Evolutionary conservation across 2,888 invertebrate genomes (phyloP).

Genomic region (Thera obeliscata): DNA sequence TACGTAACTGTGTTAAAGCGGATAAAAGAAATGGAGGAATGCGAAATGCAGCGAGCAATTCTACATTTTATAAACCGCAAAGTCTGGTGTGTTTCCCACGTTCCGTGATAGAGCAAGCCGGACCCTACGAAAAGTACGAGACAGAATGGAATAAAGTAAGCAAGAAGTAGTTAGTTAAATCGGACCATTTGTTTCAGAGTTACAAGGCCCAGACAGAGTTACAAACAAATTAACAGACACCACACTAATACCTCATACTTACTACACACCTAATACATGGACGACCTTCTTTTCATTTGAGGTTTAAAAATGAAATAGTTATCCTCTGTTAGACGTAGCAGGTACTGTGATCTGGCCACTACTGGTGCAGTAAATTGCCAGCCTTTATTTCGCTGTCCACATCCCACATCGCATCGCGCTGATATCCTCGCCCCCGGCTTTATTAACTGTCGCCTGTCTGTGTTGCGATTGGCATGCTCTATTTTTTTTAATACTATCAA

Average conservation of each 20-base stretch:
- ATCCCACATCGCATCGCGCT: conserved; percentile 34
- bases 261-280: too few species aligned
- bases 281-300: too few species aligned
- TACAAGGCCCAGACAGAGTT: too few species aligned
- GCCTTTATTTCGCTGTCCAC: conserved; percentile 34
- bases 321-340: conserved; percentile 6
- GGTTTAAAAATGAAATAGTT: too few species aligned
- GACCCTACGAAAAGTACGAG: too few species aligned
- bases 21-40: conserved; percentile 12
- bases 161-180: too few species aligned
- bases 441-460: conserved; percentile 26
- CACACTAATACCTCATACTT: too few species aligned
- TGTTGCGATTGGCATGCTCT: neutral
- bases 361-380: conserved; percentile 40
- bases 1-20: conserved; percentile 8
- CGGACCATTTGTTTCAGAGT: too few species aligned
- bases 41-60: conserved; percentile 17
- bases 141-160: too few species aligned
- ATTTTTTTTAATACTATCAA: neutral
- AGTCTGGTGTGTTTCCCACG: conserved; percentile 7
- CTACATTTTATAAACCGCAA: conserved; percentile 9
- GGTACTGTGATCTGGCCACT: conserved; percentile 4
- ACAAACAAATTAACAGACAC: too few species aligned
- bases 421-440: conserved; percentile 32
- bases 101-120: conserved; percentile 6